phyloP scores from a whole-genome alignment of 2,888 invertebrate species.

The Drosophila fulvimacula region DNA sequence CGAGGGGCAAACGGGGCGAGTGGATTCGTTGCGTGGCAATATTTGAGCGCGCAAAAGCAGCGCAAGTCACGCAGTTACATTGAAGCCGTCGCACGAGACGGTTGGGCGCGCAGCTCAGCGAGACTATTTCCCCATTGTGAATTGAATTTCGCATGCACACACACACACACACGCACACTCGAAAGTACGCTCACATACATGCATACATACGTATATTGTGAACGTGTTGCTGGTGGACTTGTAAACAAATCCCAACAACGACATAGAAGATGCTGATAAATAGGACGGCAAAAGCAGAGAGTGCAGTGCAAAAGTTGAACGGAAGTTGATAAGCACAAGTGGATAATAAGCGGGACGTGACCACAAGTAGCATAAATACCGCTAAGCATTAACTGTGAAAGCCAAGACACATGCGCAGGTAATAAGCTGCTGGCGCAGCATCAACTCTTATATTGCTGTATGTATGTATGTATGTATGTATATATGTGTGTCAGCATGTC shows the following conservation, averaged over 20 bases:
- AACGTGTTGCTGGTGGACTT: slow-evolving; percentile 17
- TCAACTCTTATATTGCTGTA: slow-evolving; percentile 19
- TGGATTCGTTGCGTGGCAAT: slow-evolving; percentile 53
- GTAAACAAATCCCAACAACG: slow-evolving; percentile 30
- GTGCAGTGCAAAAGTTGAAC: slow-evolving; percentile 51
- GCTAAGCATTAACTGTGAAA: slow-evolving; percentile 49
- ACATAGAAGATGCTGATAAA: slow-evolving; percentile 56
- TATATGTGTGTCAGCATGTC: slow-evolving; percentile 70
- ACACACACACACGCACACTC: not conserved
- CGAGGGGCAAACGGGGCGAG: not conserved
- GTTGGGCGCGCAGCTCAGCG: slow-evolving; percentile 48
- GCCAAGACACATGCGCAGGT: slow-evolving; percentile 39
- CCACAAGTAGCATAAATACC: slow-evolving; percentile 8
- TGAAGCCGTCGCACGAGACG: slow-evolving; percentile 60
- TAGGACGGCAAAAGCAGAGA: slow-evolving; percentile 32
- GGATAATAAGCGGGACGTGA: slow-evolving; percentile 6
- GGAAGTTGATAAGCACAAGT: slow-evolving; percentile 51
- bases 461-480: no score
- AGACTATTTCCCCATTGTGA: slow-evolving; percentile 22
- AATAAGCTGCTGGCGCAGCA: slow-evolving; percentile 31
- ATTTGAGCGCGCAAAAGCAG: slow-evolving; percentile 67
- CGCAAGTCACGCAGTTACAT: slow-evolving; percentile 68
- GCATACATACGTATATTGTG: slow-evolving; percentile 8
- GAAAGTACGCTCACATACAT: not conserved
- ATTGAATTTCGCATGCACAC: slow-evolving; percentile 12